Evolutionary conservation across 2,888 invertebrate genomes (phyloP).

Genomic region (Meganola albula): DNA sequence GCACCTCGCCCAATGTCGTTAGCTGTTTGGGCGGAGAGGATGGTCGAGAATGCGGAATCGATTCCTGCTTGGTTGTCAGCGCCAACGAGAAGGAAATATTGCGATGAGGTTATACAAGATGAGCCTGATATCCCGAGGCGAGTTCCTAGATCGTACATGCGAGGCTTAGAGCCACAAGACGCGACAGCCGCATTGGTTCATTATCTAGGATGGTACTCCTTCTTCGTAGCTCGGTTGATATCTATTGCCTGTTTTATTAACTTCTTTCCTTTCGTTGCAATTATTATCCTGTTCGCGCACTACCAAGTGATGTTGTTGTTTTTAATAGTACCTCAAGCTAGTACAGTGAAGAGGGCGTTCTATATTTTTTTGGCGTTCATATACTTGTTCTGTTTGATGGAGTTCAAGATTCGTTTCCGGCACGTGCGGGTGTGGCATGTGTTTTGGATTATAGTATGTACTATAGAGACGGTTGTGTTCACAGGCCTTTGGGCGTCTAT

Average conservation of each 20-base stretch:
- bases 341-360: constrained; percentile 74
- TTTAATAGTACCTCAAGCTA: constrained; percentile 81
- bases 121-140: constrained; percentile 61
- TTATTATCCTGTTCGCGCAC: constrained; percentile 79
- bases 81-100: constrained; percentile 59
- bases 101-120: constrained; percentile 46
- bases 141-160: constrained; percentile 69
- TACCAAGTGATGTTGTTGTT: constrained; percentile 81
- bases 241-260: constrained; percentile 83
- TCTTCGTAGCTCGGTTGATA: constrained; percentile 83
- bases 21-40: constrained; percentile 67
- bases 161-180: constrained; percentile 86
- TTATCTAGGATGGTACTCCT: constrained; percentile 87
- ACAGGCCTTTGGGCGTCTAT: constrained; percentile 81
- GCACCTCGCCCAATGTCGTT: constrained; percentile 61
- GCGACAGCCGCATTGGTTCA: constrained; percentile 82
- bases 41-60: constrained; percentile 76
- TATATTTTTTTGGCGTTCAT: constrained; percentile 84
- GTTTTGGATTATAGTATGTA: constrained; percentile 81
- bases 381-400: constrained; percentile 86
- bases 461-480: constrained; percentile 82
- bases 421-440: constrained; percentile 83
- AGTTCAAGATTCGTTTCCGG: constrained; percentile 87
- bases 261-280: constrained; percentile 79
- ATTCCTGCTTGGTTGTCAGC: constrained; percentile 72